phyloP scores from a whole-genome alignment of 2,797 vertebrate species.

The Sciurus vulgaris region DNA sequence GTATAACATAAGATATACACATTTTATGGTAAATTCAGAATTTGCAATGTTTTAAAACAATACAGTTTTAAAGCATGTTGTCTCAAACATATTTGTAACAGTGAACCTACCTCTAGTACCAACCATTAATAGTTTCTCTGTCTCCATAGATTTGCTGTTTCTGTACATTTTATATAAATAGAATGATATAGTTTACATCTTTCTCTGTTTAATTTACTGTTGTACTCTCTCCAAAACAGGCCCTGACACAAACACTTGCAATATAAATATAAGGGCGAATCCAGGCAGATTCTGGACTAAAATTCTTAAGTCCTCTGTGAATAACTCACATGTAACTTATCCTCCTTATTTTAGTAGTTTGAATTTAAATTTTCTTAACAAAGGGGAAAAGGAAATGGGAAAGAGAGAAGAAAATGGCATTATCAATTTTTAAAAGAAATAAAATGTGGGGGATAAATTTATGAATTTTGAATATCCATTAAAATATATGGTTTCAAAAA shows the following conservation, averaged over 20 bases:
- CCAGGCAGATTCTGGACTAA: not conserved
- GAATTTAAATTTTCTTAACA: not conserved
- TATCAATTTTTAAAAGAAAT: not conserved
- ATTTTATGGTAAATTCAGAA: not conserved
- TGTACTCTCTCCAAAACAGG: not conserved
- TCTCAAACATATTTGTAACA: not conserved
- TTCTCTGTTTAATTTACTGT: not conserved
- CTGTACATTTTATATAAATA: not conserved
- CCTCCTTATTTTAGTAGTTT: not conserved
- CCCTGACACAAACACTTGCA: not conserved
- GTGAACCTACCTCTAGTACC: not conserved
- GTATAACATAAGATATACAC: not conserved
- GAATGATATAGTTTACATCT: not conserved
- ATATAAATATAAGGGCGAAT: not conserved
- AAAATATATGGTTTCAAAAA: not conserved
- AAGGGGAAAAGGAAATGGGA: not conserved
- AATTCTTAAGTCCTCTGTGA: not conserved
- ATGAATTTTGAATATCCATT: conserved; percentile 50
- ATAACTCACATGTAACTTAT: not conserved
- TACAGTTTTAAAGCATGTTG: not conserved
- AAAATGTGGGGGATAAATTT: not conserved
- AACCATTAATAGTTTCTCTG: not conserved
- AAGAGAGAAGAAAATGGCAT: not conserved
- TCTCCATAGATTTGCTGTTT: not conserved
- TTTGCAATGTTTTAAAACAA: not conserved